These are phyloP conservation scores for Myrmecobius fasciatus DNA, from an alignment of 2,113 vertebrate species.

Conservation along the genomic window DNA sequence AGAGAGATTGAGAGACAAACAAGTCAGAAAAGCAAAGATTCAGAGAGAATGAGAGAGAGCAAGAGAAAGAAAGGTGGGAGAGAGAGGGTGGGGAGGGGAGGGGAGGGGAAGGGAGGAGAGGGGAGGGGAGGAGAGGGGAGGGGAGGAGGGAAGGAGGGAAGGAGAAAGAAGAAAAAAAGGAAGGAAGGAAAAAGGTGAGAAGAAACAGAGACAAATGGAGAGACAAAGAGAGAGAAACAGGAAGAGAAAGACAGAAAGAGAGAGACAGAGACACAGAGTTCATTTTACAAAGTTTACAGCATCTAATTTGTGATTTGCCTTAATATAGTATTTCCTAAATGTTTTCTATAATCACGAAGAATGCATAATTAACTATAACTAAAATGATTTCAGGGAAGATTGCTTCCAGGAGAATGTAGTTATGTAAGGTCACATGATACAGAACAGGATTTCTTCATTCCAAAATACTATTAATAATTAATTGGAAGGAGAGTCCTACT, in stretches of 20 bases:
- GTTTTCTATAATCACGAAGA: slow-evolving; percentile 48
- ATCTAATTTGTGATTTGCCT: slow-evolving; percentile 49
- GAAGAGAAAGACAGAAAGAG: not conserved
- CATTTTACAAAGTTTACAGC: slow-evolving; percentile 41
- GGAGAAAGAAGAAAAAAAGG: too few species aligned
- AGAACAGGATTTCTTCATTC: slow-evolving; percentile 68
- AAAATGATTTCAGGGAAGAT: slow-evolving; percentile 61
- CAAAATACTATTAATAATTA: slow-evolving; percentile 79
- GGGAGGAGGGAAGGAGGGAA: too few species aligned
- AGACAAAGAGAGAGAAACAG: not conserved
- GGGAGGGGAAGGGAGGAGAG: too few species aligned
- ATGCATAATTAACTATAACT: slow-evolving; percentile 52
- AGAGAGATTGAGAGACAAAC: not conserved
- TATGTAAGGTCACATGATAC: slow-evolving; percentile 70
- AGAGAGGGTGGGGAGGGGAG: too few species aligned
- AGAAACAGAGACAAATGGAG: too few species aligned
- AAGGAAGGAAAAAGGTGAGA: too few species aligned
- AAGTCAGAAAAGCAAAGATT: too few species aligned
- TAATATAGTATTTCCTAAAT: slow-evolving; percentile 53
- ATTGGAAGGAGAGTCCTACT: slow-evolving; percentile 71
- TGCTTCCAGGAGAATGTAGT: slow-evolving; percentile 61
- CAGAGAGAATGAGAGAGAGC: too few species aligned
- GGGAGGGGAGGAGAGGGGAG: too few species aligned
- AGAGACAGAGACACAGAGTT: not conserved
- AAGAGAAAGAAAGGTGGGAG: too few species aligned